These are phyloP conservation scores for Drosophila differens DNA, from an alignment of 2,888 invertebrate species.

Conservation along the genomic window DNA sequence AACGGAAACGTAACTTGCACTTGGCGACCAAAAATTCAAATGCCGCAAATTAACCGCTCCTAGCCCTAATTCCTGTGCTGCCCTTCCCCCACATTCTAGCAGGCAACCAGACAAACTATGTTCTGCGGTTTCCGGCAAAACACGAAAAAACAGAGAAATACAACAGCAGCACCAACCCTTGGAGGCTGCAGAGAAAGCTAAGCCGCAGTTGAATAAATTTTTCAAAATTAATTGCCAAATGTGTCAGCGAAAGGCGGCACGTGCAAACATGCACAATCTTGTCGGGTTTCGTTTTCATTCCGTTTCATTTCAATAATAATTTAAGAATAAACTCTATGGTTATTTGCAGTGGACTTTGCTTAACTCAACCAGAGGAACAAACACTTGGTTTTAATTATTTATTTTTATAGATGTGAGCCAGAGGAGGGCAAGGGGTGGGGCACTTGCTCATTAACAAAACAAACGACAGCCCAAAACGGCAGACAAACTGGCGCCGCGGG, in stretches of 20 bases:
- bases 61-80: not conserved
- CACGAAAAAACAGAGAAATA: not conserved
- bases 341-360: slow-evolving; percentile 12
- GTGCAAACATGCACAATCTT: slow-evolving; percentile 44
- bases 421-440: not conserved
- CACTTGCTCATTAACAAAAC: slow-evolving; percentile 61
- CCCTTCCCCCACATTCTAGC: not conserved
- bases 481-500: slow-evolving; percentile 55
- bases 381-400: slow-evolving; percentile 58
- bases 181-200: slow-evolving; percentile 6
- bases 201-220: slow-evolving; percentile 31
- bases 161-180: slow-evolving; percentile 2
- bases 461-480: slow-evolving; percentile 50
- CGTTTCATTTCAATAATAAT: slow-evolving; percentile 32
- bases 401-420: slow-evolving; percentile 34
- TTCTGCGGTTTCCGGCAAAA: slow-evolving; percentile 42
- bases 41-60: slow-evolving; percentile 43
- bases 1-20: slow-evolving; percentile 53
- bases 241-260: slow-evolving; percentile 39
- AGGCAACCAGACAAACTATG: slow-evolving; percentile 31
- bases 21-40: slow-evolving; percentile 41
- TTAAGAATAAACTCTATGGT: slow-evolving; percentile 15
- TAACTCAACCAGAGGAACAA: slow-evolving; percentile 44
- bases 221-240: slow-evolving; percentile 59
- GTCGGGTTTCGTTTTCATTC: slow-evolving; percentile 13